Base-by-base conservation (phyloP, 2,888 invertebrate genomes). In the Capitulum mitella region DNA sequence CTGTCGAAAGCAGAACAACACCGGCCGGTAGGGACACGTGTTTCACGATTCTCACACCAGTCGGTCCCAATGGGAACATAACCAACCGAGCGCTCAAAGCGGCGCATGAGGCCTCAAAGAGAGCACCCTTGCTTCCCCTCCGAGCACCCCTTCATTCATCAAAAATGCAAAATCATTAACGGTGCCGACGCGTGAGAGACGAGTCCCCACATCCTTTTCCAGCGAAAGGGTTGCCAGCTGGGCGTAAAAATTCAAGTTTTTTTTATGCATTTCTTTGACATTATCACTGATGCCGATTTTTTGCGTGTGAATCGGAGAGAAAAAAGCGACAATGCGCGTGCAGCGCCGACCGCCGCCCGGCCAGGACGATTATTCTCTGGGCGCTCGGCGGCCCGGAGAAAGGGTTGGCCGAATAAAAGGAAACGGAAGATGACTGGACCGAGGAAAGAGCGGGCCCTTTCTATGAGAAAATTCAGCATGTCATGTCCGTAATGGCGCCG, bases 241-340 rank as follows among this genome's bases (percentile, higher is more conserved):
- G 29, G 32, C 46, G 76, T 19, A 46, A 76, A 46, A 46, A 32
- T 76, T 76, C 48, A 48, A 76, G 48, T 76, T 76, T 76, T 76
- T 76, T 76, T 76, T 76, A 76, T 76, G 43, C 76, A 76, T 70
- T 70, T 70, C 70, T 70, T 70, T 70, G 37, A 40, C 40, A 40
- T 40, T 70, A 70, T 70, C 70, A 70, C 29, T 26, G 40, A 40
- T 40, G 70, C 40, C 70, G 37, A 70, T 70, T 70, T 70, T 70
- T 70, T 70, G 70, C 70, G 70, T 70, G 37, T 70, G 70, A 70
- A 70, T 70, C 40, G 34, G 19, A 70, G 10, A 70, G 29, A 70
- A 70, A 70, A 40, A 40, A 29, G 37, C 70, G 70, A 70, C 70
- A 70, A 70, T 70, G 70, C 70, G 40, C 37, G 70, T 37, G 70